A percentile compares a stretch with the other conserved stretches of the same genome.
Conservation (phyloP, 2,797 vertebrate species). For the Spea hammondii region DNA sequence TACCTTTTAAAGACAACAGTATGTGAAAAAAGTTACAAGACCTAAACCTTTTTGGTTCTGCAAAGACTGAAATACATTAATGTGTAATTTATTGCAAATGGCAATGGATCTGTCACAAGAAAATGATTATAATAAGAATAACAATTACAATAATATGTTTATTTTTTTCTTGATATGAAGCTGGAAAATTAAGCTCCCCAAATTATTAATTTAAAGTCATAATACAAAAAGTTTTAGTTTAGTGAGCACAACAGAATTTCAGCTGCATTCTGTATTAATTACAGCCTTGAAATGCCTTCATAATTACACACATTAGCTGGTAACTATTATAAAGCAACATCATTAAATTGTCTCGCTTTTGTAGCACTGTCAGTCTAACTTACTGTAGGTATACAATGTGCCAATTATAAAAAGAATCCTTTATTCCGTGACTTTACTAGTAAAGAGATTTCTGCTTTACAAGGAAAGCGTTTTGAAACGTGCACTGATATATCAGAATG, state of each 20-base stretch:
- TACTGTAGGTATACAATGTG: constrained; percentile 30
- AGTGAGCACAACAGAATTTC: constrained; percentile 36
- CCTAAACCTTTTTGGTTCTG: constrained; percentile 7
- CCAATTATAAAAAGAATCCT: constrained; percentile 15
- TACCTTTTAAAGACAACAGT: not conserved
- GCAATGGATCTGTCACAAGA: constrained; percentile 30
- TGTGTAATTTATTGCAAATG: constrained; percentile 46
- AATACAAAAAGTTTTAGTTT: constrained; percentile 45
- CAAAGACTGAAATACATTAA: constrained; percentile 31
- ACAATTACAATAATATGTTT: constrained; percentile 43
- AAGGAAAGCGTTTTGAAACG: not conserved
- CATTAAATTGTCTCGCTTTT: constrained; percentile 40
- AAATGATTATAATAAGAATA: constrained; percentile 43
- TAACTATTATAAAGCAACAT: constrained; percentile 39
- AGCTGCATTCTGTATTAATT: constrained; percentile 44
- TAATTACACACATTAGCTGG: constrained; percentile 48
- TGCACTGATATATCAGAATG: not conserved
- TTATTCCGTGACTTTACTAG: not conserved
- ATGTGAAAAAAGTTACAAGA: constrained; percentile 21
- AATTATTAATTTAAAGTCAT: constrained; percentile 39
- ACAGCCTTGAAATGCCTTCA: constrained; percentile 40
- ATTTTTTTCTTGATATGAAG: constrained; percentile 36
- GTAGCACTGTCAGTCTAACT: constrained; percentile 37
- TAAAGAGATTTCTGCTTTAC: not conserved
- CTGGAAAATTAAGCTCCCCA: constrained; percentile 36